Conservation (phyloP, 2,797 vertebrate species). For the Parotocinclus haroldoi region DNA sequence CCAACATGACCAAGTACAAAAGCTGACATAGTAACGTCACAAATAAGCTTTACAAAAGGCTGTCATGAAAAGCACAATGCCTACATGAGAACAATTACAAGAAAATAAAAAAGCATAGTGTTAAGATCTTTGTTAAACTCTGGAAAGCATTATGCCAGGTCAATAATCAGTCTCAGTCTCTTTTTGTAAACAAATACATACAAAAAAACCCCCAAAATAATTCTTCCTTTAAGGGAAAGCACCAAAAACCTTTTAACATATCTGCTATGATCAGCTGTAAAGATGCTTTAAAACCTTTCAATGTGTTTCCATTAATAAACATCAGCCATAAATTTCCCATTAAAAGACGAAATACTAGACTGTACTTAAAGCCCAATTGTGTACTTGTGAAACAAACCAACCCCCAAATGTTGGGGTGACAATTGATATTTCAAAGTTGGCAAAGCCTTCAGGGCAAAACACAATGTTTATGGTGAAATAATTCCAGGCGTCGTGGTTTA, state of each 20-base stretch:
- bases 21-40: background rate
- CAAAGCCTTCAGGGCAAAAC: no score
- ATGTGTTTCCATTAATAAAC: no score
- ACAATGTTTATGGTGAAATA: no score
- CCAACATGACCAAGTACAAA: slow-evolving; percentile 22
- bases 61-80: background rate
- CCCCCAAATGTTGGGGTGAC: no score
- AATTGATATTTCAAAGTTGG: no score
- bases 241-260: background rate
- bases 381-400: background rate
- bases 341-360: background rate
- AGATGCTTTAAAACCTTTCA: background rate
- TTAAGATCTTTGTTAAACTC: slow-evolving; percentile 15
- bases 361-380: background rate
- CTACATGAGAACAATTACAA: no score
- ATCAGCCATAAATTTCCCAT: background rate
- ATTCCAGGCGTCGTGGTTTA: background rate
- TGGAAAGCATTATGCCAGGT: slow-evolving; percentile 3
- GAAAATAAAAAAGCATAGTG: slow-evolving; percentile 19
- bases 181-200: slow-evolving; percentile 31
- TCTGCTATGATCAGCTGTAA: background rate
- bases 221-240: slow-evolving; percentile 10
- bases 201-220: no score
- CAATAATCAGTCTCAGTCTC: slow-evolving; percentile 27
- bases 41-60: slow-evolving; percentile 3